Evolutionary conservation across 1,140 invertebrate species (phyloP).

Genomic region (Popillia japonica): DNA sequence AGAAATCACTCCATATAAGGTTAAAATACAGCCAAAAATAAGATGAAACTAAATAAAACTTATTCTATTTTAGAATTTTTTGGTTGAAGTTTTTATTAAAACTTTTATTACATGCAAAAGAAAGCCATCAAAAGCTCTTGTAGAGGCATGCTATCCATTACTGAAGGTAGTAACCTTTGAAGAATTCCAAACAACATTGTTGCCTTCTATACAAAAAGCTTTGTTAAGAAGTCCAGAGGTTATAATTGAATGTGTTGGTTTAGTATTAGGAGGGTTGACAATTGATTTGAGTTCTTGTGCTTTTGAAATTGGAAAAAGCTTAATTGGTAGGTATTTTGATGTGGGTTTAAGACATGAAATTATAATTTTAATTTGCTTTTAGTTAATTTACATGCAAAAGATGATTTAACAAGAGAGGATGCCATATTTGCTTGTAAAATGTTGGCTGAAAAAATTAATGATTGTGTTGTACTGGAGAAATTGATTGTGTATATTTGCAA

Average conservation of each 20-base stretch:
- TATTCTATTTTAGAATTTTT: conserved; percentile 63
- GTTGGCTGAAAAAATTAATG: conserved; percentile 78
- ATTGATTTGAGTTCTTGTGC: conserved; percentile 84
- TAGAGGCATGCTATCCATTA: conserved; percentile 71
- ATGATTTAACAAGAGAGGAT: conserved; percentile 76
- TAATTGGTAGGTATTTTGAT: conserved; percentile 69
- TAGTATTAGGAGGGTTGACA: conserved; percentile 74
- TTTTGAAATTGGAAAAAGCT: conserved; percentile 81
- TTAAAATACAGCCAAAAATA: neutral
- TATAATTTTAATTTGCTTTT: conserved; percentile 48
- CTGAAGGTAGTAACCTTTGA: conserved; percentile 71
- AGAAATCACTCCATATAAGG: conserved; percentile 16
- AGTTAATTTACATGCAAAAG: conserved; percentile 83
- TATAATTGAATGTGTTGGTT: conserved; percentile 81
- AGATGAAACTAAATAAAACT: conserved; percentile 26
- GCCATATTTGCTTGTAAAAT: conserved; percentile 74
- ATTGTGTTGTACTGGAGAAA: conserved; percentile 71
- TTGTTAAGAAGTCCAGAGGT: conserved; percentile 95
- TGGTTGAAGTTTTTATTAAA: conserved; percentile 82
- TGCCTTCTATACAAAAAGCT: conserved; percentile 89
- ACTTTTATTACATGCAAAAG: conserved; percentile 81
- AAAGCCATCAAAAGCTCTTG: conserved; percentile 74
- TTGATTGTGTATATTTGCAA: conserved; percentile 80
- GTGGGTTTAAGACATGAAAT: conserved; percentile 31
- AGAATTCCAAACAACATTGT: conserved; percentile 78